Evolutionary conservation across 2,797 vertebrate genomes (phyloP), one percentile per base, ranked within the genome.

Genomic region (Gastrophryne carolinensis): DNA sequence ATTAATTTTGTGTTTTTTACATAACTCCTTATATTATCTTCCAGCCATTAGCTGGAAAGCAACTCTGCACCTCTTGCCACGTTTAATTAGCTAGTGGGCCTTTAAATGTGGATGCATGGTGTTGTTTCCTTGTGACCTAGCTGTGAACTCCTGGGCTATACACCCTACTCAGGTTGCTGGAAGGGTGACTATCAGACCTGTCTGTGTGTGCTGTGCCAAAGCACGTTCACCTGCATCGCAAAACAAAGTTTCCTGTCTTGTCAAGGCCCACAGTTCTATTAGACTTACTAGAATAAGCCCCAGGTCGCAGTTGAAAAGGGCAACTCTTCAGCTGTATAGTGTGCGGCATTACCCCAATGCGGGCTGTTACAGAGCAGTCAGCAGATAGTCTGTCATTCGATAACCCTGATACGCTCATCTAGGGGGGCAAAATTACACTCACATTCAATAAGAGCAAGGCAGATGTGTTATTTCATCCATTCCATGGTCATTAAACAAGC

Each of bases 351-450:
- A 8, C 21, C 9, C n/a, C 41, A 17, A 7, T 47, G 41, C 21
- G 21, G 6, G 17, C 10, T 15, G 35, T 29, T 30, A 47, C 19
- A 3, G 12, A 34, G 27, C 44, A 50, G 29, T 54, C 53, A 53
- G 17, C 50, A 15, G 13, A 39, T 19, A 32, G 35, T 29, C 13
- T 17, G 21, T 11, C 35, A 44, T 70, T 70, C 67, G 35, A 30
- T 19, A 47, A 47, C 41, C 41, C 21, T 47, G 41, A 47, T 47
- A 47, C 41, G 21, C 41, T 56, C 49, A 39, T 54, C 32, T 54
- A 54, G 21, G 39, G 49, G 57, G 15, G 49, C n/a, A 3, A 53
- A 41, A 71, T 71, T 49, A 61, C 17, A 8, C n/a, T 58, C 37
- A 44, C 58, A 5, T 70, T 47, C 13, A 29, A 7, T 19, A 5